phyloP scores from a whole-genome alignment of 2,113 vertebrate genomes.

The Perccottus glenii region DNA sequence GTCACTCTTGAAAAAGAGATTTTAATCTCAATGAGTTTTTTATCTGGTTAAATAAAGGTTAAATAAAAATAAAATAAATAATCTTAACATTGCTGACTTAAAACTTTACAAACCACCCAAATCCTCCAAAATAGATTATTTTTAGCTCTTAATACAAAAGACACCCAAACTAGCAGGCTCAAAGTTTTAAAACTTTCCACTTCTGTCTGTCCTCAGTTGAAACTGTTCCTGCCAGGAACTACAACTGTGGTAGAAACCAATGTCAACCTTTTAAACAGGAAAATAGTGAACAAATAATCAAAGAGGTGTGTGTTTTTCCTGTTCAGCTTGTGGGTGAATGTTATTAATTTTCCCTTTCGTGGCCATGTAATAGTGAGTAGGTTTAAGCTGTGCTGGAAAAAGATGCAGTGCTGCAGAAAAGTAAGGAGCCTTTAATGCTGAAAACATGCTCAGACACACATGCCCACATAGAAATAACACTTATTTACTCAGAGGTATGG shows the following conservation, averaged over 20 bases:
- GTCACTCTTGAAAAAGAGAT: too few species aligned
- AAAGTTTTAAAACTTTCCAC: slow-evolving; percentile 44
- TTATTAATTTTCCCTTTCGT: not conserved
- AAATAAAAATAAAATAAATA: too few species aligned
- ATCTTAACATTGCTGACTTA: too few species aligned
- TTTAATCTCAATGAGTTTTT: too few species aligned
- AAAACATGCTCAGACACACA: slow-evolving; percentile 44
- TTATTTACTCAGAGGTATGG: slow-evolving; percentile 4
- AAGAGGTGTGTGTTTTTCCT: not conserved
- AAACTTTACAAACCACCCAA: too few species aligned
- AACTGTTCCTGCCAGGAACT: slow-evolving; percentile 44
- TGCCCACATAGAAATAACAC: slow-evolving; percentile 10
- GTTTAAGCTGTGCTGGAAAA: not conserved
- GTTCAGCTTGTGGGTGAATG: slow-evolving; percentile 6
- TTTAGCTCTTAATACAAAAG: slow-evolving; percentile 10
- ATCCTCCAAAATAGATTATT: slow-evolving; percentile 11
- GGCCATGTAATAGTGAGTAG: not conserved
- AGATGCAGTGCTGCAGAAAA: not conserved
- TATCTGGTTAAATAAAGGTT: too few species aligned
- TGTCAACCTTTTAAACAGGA: slow-evolving; percentile 7
- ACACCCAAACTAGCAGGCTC: slow-evolving; percentile 24
- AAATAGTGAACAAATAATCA: slow-evolving; percentile 6
- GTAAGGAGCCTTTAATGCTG: too few species aligned
- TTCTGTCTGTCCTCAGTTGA: slow-evolving; percentile 19
- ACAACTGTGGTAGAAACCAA: slow-evolving; percentile 37